A percentile compares a stretch with the other conserved stretches of the same genome.
Evolutionary conservation across 2,113 vertebrate genomes (phyloP).

Genomic region (Vicugna pacos): DNA sequence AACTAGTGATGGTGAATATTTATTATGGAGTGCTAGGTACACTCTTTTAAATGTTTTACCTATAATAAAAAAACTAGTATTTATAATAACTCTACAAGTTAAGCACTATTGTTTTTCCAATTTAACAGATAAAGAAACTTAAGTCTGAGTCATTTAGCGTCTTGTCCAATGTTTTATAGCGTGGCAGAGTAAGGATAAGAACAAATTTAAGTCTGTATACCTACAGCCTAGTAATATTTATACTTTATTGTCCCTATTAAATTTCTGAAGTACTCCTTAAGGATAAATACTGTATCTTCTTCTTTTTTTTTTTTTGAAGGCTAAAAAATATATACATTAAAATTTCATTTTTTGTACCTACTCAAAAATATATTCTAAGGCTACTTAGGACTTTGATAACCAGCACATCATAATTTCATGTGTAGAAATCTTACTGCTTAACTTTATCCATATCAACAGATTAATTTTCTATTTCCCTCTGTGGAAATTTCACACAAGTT

Average conservation of each 20-base stretch:
- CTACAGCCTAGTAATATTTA: not conserved
- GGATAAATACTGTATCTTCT: not conserved
- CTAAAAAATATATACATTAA: not conserved
- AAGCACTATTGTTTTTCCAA: not conserved
- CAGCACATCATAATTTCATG: not conserved
- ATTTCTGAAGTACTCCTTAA: not conserved
- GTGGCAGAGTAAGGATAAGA: not conserved
- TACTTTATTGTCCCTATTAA: not conserved
- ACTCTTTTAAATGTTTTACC: not conserved
- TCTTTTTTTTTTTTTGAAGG: not conserved
- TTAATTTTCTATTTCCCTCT: conserved; percentile 67
- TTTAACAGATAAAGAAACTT: not conserved
- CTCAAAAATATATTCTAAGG: not conserved
- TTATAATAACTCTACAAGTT: not conserved
- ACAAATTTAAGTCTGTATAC: not conserved
- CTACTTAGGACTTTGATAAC: not conserved
- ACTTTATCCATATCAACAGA: conserved; percentile 46
- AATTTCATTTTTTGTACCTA: not conserved
- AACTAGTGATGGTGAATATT: not conserved
- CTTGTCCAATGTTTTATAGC: not conserved
- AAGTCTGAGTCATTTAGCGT: not conserved
- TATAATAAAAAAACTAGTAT: not conserved
- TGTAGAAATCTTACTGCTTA: conserved; percentile 70
- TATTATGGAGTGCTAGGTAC: not conserved
- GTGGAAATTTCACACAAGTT: conserved; percentile 68